Conservation (phyloP, 2,113 vertebrate genomes). For the Ceuthmochares aereus region DNA sequence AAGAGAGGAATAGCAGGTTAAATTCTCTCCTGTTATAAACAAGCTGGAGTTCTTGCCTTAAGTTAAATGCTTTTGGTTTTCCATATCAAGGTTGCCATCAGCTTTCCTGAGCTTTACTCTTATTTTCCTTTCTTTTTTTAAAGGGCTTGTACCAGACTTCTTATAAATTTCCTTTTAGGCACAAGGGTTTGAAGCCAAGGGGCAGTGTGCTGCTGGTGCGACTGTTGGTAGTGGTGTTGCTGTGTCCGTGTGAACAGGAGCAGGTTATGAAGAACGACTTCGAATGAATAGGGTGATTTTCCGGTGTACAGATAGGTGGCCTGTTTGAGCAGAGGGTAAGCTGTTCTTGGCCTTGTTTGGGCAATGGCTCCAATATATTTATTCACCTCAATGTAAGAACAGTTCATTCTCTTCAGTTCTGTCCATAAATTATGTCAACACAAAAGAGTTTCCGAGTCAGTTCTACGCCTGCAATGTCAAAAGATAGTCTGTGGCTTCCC, state of each 20-base stretch:
- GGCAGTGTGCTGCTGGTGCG: neutral
- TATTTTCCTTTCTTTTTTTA: neutral
- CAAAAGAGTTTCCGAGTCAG: accelerated
- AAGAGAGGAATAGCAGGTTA: neutral
- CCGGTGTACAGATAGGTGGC: neutral
- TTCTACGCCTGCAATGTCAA: accelerated
- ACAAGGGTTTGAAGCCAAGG: accelerated
- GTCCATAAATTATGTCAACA: neutral
- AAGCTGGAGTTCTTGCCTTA: neutral
- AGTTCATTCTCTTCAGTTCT: neutral
- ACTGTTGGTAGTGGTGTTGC: neutral
- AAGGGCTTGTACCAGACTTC: neutral
- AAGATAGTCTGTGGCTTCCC: neutral
- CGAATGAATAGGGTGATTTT: neutral
- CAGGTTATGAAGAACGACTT: neutral
- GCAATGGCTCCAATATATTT: neutral
- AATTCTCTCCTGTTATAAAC: neutral
- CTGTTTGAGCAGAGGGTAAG: neutral
- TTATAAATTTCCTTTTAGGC: neutral
- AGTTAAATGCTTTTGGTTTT: conserved; percentile 10
- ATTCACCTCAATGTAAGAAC: neutral
- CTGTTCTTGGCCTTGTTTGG: neutral
- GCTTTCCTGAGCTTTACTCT: conserved; percentile 2
- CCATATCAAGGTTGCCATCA: neutral
- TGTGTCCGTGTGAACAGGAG: neutral